Evolutionary conservation across 1,140 invertebrate genomes (phyloP).

Genomic region (Pollicipes pollicipes): DNA sequence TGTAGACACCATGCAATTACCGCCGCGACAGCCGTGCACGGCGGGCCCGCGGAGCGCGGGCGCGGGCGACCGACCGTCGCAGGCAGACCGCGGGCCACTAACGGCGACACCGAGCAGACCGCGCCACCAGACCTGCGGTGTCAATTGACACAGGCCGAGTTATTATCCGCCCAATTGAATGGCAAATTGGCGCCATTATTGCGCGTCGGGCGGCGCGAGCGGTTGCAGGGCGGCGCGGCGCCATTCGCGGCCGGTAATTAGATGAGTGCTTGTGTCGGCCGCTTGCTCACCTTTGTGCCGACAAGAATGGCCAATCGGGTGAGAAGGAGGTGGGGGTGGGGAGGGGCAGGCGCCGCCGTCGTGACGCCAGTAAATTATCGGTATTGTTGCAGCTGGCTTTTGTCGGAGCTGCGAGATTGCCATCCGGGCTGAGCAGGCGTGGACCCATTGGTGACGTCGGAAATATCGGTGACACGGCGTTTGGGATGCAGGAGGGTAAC

Average conservation of each 20-base stretch:
- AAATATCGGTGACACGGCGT: not conserved
- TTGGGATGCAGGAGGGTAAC: not conserved
- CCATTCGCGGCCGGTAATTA: not conserved
- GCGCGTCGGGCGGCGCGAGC: too few relatives aligned
- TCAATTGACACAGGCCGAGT: not conserved
- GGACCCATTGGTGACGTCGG: not conserved
- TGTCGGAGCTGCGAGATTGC: too few relatives aligned
- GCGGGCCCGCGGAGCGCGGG: too few relatives aligned
- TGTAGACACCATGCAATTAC: too few relatives aligned
- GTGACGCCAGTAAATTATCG: not conserved
- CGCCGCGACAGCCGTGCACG: too few relatives aligned
- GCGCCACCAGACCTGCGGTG: too few relatives aligned
- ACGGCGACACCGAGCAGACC: too few relatives aligned
- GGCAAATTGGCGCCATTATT: not conserved
- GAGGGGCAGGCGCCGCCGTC: not conserved
- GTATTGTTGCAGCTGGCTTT: not conserved
- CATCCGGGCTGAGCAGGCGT: not conserved
- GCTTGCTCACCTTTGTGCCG: not conserved
- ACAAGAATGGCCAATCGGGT: not conserved
- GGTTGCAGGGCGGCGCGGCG: too few relatives aligned
- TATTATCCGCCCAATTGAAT: not conserved
- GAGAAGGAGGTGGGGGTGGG: too few relatives aligned
- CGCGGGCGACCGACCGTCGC: too few relatives aligned
- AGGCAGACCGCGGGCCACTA: too few relatives aligned
- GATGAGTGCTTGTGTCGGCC: not conserved